Evolutionary conservation across 2,888 invertebrate species (phyloP).

Genomic region (Hemaris fuciformis): DNA sequence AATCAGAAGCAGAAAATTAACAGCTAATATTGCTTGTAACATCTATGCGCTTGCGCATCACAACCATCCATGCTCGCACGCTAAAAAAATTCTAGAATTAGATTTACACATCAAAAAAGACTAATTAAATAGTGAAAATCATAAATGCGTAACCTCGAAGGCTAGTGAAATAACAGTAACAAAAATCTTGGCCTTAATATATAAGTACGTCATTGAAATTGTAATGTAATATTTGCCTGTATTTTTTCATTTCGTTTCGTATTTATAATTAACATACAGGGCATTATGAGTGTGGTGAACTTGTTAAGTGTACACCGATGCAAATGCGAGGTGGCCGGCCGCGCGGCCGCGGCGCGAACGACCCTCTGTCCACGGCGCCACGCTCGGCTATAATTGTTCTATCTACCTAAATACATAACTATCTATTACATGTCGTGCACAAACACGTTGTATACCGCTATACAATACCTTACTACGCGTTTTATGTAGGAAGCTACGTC

Average conservation of each 20-base stretch:
- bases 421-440: constrained; percentile 28
- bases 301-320: not conserved
- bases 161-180: not conserved
- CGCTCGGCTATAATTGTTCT: constrained; percentile 1
- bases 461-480: constrained; percentile 31
- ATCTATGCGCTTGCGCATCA: not conserved
- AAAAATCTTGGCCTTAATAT: too few relatives aligned
- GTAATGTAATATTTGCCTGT: too few relatives aligned
- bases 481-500: constrained; percentile 40
- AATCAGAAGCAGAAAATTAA: not conserved
- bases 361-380: not conserved
- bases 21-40: not conserved
- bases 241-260: not conserved
- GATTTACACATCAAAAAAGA: too few relatives aligned
- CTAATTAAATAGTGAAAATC: not conserved
- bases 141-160: not conserved
- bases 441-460: constrained; percentile 16
- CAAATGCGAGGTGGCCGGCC: not conserved
- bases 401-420: constrained; percentile 19
- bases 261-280: not conserved
- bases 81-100: too few relatives aligned
- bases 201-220: too few relatives aligned
- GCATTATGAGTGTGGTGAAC: not conserved
- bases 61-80: too few relatives aligned
- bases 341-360: not conserved